Conservation (phyloP, 2,888 invertebrate species). For the Darwinula stevensoni region DNA sequence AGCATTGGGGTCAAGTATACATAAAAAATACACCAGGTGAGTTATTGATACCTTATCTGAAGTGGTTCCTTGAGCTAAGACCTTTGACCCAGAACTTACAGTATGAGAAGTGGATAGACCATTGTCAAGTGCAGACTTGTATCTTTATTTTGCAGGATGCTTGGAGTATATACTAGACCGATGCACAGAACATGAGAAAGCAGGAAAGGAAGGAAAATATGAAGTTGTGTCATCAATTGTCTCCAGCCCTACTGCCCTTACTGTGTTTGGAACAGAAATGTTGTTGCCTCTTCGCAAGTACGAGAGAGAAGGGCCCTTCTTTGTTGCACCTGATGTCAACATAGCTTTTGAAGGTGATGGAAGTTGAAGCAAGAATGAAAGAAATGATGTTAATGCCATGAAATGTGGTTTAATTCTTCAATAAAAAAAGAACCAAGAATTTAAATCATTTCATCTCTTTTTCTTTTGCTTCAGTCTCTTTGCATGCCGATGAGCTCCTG, state of each 20-base stretch:
- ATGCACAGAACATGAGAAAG: slow-evolving; percentile 31
- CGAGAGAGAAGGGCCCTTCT: slow-evolving; percentile 46
- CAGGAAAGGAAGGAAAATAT: slow-evolving; percentile 41
- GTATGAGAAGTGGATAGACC: too few species aligned
- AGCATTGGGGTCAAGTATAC: slow-evolving; percentile 46
- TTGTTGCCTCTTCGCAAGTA: slow-evolving; percentile 17
- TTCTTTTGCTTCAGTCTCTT: slow-evolving; percentile 41
- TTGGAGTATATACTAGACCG: slow-evolving; percentile 51
- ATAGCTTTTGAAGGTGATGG: slow-evolving; percentile 47
- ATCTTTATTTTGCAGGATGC: slow-evolving; percentile 23
- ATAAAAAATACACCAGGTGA: slow-evolving; percentile 36
- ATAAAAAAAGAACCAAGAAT: too few species aligned
- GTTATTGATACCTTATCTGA: slow-evolving; percentile 8
- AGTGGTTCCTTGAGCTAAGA: slow-evolving; percentile 4
- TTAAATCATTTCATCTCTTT: slow-evolving; percentile 9
- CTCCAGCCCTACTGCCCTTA: background rate
- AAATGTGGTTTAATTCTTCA: too few species aligned
- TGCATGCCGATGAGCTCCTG: slow-evolving; percentile 31
- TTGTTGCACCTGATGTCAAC: slow-evolving; percentile 32
- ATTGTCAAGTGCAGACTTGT: too few species aligned
- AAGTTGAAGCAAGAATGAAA: too few species aligned
- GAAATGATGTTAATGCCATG: too few species aligned
- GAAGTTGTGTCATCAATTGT: slow-evolving; percentile 26
- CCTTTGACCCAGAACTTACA: too few species aligned
- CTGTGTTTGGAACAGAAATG: background rate